A percentile compares a stretch with the other conserved stretches of the same genome.
These are phyloP conservation scores for Brachyopa scutellaris DNA, from an alignment of 2,888 invertebrate genomes.

Conservation along the genomic window DNA sequence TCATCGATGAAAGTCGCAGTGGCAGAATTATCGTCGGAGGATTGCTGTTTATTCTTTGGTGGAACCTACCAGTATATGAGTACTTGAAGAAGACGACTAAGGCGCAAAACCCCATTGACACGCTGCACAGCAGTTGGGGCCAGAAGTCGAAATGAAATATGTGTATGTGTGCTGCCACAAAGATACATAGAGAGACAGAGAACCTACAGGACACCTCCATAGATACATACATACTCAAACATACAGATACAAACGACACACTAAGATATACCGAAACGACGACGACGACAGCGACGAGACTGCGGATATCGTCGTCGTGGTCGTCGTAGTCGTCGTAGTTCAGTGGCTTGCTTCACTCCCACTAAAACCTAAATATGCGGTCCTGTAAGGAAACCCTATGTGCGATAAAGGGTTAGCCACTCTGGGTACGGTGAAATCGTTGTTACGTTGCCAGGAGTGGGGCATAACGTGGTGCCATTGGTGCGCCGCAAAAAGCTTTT, in stretches of 20 bases:
- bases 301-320: slow-evolving; percentile 78
- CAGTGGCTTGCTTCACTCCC: slow-evolving; percentile 81
- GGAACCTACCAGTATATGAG: slow-evolving; percentile 15
- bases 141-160: slow-evolving; percentile 48
- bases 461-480: slow-evolving; percentile 82
- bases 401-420: slow-evolving; percentile 83
- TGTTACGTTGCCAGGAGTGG: slow-evolving; percentile 74
- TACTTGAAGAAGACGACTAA: slow-evolving; percentile 35
- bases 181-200: slow-evolving; percentile 3
- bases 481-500: slow-evolving; percentile 82
- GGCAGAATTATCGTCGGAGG: slow-evolving; percentile 51
- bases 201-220: slow-evolving; percentile 40
- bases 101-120: slow-evolving; percentile 36
- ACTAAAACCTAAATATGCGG: slow-evolving; percentile 83
- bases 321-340: slow-evolving; percentile 79
- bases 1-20: slow-evolving; percentile 40
- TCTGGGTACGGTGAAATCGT: slow-evolving; percentile 76
- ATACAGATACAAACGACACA: slow-evolving; percentile 3
- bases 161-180: slow-evolving; percentile 44
- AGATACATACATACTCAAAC: slow-evolving; percentile 21
- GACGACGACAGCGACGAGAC: slow-evolving; percentile 65
- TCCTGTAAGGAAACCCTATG: slow-evolving; percentile 83
- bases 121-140: slow-evolving; percentile 12
- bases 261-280: slow-evolving; percentile 33
- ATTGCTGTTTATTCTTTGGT: slow-evolving; percentile 35